Evolutionary conservation across 2,113 vertebrate genomes (phyloP).

Genomic region (Grammomys dolichurus): DNA sequence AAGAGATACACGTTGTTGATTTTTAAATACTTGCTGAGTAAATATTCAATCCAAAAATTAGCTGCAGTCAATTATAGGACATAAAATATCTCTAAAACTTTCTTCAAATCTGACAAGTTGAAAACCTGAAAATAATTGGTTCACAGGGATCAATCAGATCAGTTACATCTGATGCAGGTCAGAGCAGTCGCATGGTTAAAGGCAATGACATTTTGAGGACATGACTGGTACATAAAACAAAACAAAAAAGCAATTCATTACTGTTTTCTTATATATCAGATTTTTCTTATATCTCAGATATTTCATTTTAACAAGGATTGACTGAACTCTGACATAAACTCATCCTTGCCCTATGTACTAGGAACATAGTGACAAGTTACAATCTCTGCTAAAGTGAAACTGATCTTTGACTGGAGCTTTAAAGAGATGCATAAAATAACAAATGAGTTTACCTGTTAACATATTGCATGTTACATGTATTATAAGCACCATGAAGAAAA

Average conservation of each 20-base stretch:
- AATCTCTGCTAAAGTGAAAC: not conserved
- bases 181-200: not conserved
- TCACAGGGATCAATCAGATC: not conserved
- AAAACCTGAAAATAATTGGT: constrained; percentile 33
- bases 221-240: not conserved
- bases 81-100: constrained; percentile 22
- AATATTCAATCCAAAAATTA: not conserved
- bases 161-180: too few species aligned
- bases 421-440: not conserved
- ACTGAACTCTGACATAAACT: not conserved
- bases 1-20: not conserved
- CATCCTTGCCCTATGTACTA: not conserved
- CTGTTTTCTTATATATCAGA: not conserved
- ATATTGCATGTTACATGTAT: not conserved
- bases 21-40: constrained; percentile 6
- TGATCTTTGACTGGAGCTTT: not conserved
- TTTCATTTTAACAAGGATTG: constrained; percentile 24
- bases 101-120: not conserved
- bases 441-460: not conserved
- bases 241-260: not conserved
- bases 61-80: not conserved
- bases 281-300: not conserved
- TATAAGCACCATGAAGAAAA: not conserved
- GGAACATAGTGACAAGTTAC: not conserved
- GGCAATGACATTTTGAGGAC: not conserved